phyloP scores from a whole-genome alignment of 1,140 invertebrate genomes.

The Bradysia coprophila region DNA sequence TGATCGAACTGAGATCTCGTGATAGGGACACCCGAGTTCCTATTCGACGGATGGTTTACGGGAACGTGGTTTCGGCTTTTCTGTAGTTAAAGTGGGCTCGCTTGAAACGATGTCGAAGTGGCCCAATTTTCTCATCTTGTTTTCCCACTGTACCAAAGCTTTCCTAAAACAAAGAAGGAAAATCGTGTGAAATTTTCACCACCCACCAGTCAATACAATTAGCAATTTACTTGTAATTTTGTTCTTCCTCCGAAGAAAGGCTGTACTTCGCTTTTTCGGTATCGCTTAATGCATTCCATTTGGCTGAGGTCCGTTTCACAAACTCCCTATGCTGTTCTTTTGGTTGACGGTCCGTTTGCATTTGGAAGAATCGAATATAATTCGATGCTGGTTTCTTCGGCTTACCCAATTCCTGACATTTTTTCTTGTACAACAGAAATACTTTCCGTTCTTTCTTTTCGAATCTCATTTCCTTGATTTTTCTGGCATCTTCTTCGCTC shows the following conservation, averaged over 20 bases:
- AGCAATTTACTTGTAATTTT: background rate
- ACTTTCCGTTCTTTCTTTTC: too few species aligned
- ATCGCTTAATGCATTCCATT: background rate
- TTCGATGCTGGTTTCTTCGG: background rate
- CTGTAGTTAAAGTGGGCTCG: background rate
- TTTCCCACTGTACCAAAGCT: background rate
- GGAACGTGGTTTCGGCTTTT: background rate
- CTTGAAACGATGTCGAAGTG: background rate
- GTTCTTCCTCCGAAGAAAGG: background rate
- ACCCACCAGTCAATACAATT: background rate
- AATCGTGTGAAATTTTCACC: background rate
- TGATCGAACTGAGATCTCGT: background rate
- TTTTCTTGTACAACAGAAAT: background rate
- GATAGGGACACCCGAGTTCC: background rate
- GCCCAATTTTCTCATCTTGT: background rate
- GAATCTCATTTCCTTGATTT: background rate
- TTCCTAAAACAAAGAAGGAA: background rate
- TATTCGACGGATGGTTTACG: background rate
- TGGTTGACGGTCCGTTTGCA: background rate
- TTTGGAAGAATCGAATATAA: background rate
- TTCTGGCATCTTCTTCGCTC: background rate
- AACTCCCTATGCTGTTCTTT: background rate
- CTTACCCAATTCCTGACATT: background rate
- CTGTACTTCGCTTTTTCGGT: background rate
- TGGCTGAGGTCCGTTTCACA: background rate